Percentiles rank a stretch among this genome's conserved stretches.
phyloP scores from a whole-genome alignment of 2,888 invertebrate genomes.

The Scaptomyza polygonia region DNA sequence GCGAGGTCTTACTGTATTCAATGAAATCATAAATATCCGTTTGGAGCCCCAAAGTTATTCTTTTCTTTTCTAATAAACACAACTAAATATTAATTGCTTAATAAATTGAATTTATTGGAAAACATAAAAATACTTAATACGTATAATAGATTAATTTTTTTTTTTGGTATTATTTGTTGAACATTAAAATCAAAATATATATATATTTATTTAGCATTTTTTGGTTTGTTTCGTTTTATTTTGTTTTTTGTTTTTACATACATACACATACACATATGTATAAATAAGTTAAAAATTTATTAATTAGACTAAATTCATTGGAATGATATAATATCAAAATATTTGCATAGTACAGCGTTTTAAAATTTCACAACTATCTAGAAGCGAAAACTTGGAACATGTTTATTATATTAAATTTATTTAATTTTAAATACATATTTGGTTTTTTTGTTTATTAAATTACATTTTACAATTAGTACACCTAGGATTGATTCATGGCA shows the following conservation, averaged over 20 bases:
- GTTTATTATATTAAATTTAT: conserved; percentile 13
- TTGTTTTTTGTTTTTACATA: conserved; percentile 51
- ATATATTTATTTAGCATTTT: conserved; percentile 66
- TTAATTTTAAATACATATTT: conserved; percentile 3
- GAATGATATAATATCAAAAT: conserved; percentile 83
- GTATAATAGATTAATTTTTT: conserved; percentile 47
- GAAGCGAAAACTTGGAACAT: conserved; percentile 73
- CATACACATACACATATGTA: conserved; percentile 65
- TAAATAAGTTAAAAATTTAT: conserved; percentile 80
- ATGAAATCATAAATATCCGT: too few relatives aligned
- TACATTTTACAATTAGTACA: conserved; percentile 65
- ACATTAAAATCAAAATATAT: conserved; percentile 78
- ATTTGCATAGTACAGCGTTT: conserved; percentile 77
- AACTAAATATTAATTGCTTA: conserved; percentile 56
- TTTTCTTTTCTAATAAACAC: not conserved
- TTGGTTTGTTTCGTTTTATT: conserved; percentile 11
- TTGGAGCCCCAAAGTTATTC: too few relatives aligned
- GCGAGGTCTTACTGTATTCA: too few relatives aligned
- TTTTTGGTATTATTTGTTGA: conserved; percentile 64
- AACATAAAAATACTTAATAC: conserved; percentile 78
- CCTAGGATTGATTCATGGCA: conserved; percentile 54
- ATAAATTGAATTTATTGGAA: conserved; percentile 81
- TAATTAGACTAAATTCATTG: conserved; percentile 83
- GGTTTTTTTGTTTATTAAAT: conserved; percentile 33
- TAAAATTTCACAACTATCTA: conserved; percentile 80